Evolutionary conservation across 2,113 vertebrate species (phyloP), one percentile per base, ranked within the genome.

Genomic region (Otus sunia): DNA sequence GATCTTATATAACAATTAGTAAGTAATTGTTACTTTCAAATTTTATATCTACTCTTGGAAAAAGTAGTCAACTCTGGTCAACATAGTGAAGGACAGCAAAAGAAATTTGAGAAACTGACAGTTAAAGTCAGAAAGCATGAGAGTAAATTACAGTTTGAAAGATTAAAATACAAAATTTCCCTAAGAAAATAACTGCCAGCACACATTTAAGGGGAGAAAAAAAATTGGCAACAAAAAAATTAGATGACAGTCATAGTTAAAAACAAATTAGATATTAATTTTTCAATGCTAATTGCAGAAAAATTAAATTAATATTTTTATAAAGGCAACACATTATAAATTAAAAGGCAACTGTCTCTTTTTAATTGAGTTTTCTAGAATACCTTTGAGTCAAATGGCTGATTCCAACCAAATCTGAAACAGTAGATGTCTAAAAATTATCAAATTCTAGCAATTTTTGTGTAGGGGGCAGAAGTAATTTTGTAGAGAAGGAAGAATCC

Each of bases 341-440:
- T 77, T 84, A 84, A 80, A 88, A 88, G 84, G 69, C 69, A 93
- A 88, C 53, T 58, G 20, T 75, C 37, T 74, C 50, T 82, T 56
- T 88, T 67, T 25, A 60, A 67, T 32, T 29, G 27, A 55, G 32
- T 72, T 58, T 89, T 72, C 52, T 63, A 26, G 25, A 88, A 82
- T n/a, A 79, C 50, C 5, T 83, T 94, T 41, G 29, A 63, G 47
- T 72, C 52, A 56, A 81, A 86, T 25, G 26, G 29, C n/a, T 81
- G 47, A 49, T 62, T 86, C 32, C 21, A 77, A 86, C 18, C 49
- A 77, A 67, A 56, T 36, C 32, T 79, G 56, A 78, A 73, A 74
- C 17, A 67, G 6, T 14, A 71, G 29, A 21, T 2, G 4, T 37
- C 11, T 52, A 93, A 67, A 75, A 67, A 29, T 23, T n/a, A 53